Evolutionary conservation across 2,797 vertebrate species (phyloP).

Genomic region (Rhodeus uyekii): DNA sequence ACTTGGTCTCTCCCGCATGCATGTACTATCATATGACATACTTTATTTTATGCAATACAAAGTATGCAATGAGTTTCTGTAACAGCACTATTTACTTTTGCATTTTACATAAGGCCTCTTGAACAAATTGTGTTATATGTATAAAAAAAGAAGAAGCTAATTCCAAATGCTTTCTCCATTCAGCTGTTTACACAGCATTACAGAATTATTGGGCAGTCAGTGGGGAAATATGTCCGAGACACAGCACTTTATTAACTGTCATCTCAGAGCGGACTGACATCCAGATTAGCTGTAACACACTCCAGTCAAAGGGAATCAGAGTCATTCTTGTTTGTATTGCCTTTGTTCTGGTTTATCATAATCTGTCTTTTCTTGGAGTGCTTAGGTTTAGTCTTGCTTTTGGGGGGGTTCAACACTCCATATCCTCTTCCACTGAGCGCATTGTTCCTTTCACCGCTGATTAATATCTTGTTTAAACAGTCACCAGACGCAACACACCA

Average conservation of each 20-base stretch:
- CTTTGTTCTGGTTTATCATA: slow-evolving; percentile 64
- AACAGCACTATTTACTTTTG: neutral
- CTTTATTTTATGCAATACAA: slow-evolving; percentile 1
- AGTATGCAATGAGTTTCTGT: neutral
- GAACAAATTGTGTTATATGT: neutral
- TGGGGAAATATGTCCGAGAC: neutral
- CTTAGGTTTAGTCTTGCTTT: slow-evolving; percentile 65
- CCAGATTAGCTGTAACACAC: slow-evolving; percentile 40
- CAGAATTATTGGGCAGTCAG: neutral
- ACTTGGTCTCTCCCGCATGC: slow-evolving; percentile 39
- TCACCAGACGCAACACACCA: slow-evolving; percentile 71
- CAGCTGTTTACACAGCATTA: neutral
- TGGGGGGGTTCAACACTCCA: slow-evolving; percentile 65
- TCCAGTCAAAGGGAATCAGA: slow-evolving; percentile 41
- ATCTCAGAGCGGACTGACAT: slow-evolving; percentile 21
- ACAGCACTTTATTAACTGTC: slow-evolving; percentile 6
- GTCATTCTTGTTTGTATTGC: slow-evolving; percentile 63
- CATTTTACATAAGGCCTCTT: neutral
- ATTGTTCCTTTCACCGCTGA: slow-evolving; percentile 80
- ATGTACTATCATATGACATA: slow-evolving; percentile 11
- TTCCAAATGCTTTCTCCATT: neutral
- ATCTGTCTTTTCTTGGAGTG: slow-evolving; percentile 60
- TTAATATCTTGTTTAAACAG: slow-evolving; percentile 88
- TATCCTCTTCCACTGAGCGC: slow-evolving; percentile 77
- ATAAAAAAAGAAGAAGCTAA: neutral